Base-by-base conservation (phyloP, 2,888 invertebrate genomes). In the Chloromyia formosa region DNA sequence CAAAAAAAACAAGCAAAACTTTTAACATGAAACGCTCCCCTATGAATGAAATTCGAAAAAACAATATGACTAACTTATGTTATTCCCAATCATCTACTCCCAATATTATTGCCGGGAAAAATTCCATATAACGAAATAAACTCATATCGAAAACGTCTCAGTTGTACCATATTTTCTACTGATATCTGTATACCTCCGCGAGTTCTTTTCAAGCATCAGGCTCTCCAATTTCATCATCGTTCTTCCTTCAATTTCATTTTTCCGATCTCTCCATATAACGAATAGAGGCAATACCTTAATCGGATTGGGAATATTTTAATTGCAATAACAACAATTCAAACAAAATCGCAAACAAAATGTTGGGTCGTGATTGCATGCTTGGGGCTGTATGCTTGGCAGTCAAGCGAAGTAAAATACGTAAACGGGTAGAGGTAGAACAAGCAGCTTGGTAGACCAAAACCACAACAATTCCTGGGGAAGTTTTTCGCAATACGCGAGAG, bases 241-340 rank as follows among this genome's bases (percentile, higher is more conserved):
- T 7, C 27, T 35, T 35, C 27, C 18, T 1, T 66, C 45, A n/a
- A 49, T 45, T 66, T 49, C 49, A 66, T 49, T 14, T 49, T 20
- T 66, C 23, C 14, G 35, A 45, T 45, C 40, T 62, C 27, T 35
- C 27, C 27, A 35, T 40, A 49, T 49, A 71, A 71, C 23, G 40
- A 54, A 56, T 40, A 20, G 35, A 35, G 40, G 61, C 73, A 61
- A 73, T 61, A 61, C 73, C 73, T 49, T 73, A 73, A 73, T 73
- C 60, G 73, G 73, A 73, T 73, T 61, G 73, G 72, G 74, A 76
- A 76, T 74, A 76, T 76, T 76, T 76, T 76, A 76, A 76, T 76
- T 76, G 76, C 54, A 76, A 75, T 73, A 76, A 75, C 76, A 76
- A 73, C 74, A 74, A 74, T 62, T 18, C 72, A 74, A 76, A 76